A percentile compares a stretch with the other conserved stretches of the same genome.
phyloP scores from a whole-genome alignment of 2,888 invertebrate genomes.

The Drosophila anceps region DNA sequence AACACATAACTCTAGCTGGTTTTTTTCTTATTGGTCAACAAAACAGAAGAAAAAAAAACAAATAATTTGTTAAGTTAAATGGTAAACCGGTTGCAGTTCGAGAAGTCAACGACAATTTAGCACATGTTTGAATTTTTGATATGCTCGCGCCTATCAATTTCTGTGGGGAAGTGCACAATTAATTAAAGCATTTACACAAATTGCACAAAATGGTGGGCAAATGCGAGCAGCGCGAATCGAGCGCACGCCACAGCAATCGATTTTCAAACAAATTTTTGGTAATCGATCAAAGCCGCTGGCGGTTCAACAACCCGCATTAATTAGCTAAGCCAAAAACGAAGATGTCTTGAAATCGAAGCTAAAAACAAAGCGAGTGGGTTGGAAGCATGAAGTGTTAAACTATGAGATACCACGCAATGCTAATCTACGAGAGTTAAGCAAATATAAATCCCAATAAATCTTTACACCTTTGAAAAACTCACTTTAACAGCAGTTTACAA shows the following conservation, averaged over 20 bases:
- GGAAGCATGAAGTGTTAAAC: neutral
- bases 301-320: constrained; percentile 74
- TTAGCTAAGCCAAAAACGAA: constrained; percentile 39
- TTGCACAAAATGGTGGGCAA: constrained; percentile 49
- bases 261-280: constrained; percentile 36
- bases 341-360: constrained; percentile 47
- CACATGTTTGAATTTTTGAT: constrained; percentile 20
- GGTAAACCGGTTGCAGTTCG: constrained; percentile 35
- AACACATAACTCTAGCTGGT: constrained; percentile 13
- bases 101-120: constrained; percentile 36
- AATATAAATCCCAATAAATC: too few species aligned
- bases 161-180: constrained; percentile 40
- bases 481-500: too few species aligned
- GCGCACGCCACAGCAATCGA: constrained; percentile 55
- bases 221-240: constrained; percentile 50
- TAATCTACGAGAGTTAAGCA: neutral
- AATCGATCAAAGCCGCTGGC: constrained; percentile 64
- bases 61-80: neutral
- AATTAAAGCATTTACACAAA: constrained; percentile 60
- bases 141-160: constrained; percentile 35
- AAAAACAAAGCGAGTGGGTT: neutral
- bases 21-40: constrained; percentile 10
- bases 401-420: neutral
- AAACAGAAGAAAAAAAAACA: constrained; percentile 5
- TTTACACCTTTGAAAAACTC: too few species aligned